A percentile compares a stretch with the other conserved stretches of the same genome.
phyloP scores from a whole-genome alignment of 2,888 invertebrate species.

The Apodemia hepburni region DNA sequence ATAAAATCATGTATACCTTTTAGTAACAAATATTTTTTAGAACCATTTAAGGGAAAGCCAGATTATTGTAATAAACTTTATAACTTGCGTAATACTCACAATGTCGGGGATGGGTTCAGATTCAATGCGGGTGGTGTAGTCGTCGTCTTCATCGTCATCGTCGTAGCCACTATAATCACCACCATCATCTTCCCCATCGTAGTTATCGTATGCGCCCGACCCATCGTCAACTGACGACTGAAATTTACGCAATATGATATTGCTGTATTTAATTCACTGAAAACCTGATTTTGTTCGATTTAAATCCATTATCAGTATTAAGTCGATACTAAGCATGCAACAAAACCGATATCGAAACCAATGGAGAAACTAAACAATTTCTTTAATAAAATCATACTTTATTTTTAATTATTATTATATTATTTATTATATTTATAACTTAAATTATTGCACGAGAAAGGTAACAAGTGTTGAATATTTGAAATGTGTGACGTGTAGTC shows the following conservation, averaged over 20 bases:
- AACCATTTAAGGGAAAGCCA: not conserved
- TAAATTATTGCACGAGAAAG: too few species aligned
- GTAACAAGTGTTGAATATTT: too few species aligned
- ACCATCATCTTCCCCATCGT: conserved; percentile 64
- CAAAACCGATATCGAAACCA: too few species aligned
- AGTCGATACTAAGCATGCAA: too few species aligned
- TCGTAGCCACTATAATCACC: conserved; percentile 63
- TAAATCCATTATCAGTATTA: too few species aligned
- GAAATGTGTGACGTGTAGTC: too few species aligned
- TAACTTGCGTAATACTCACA: conserved; percentile 44
- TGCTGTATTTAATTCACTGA: not conserved
- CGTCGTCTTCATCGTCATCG: conserved; percentile 49
- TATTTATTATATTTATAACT: too few species aligned
- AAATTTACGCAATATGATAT: not conserved
- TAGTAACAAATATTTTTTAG: not conserved
- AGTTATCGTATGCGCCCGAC: conserved; percentile 61
- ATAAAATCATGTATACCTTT: not conserved
- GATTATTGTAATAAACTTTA: not conserved
- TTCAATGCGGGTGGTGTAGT: conserved; percentile 50
- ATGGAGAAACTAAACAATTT: too few species aligned
- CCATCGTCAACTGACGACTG: conserved; percentile 53
- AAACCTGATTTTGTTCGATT: too few species aligned
- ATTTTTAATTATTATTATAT: too few species aligned
- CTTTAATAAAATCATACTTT: too few species aligned
- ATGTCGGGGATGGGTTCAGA: conserved; percentile 44